Conservation (phyloP, 2,888 invertebrate species). For the Drosophila ochracea region DNA sequence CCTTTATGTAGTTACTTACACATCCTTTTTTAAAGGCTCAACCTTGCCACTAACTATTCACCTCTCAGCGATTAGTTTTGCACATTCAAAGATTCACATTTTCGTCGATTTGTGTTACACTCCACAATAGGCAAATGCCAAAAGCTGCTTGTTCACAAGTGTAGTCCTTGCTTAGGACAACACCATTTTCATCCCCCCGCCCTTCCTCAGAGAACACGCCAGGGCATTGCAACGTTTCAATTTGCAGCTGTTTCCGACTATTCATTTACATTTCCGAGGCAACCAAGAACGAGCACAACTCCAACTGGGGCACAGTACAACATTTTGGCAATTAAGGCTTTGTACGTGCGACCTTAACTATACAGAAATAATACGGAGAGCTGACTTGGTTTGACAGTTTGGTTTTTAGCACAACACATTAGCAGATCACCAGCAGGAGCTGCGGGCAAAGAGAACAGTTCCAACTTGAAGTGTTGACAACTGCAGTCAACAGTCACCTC, state of each 20-base stretch:
- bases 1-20: background rate
- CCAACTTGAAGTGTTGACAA: conserved; percentile 38
- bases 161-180: conserved; percentile 45
- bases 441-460: conserved; percentile 3
- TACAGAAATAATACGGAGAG: conserved; percentile 21
- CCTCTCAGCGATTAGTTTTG: conserved; percentile 21
- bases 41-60: conserved; percentile 17
- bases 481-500: conserved; percentile 25
- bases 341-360: conserved; percentile 24
- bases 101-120: conserved; percentile 4
- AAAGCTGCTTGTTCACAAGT: conserved; percentile 70
- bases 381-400: conserved; percentile 20
- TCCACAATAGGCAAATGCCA: conserved; percentile 43
- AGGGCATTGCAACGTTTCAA: conserved; percentile 54
- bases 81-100: conserved; percentile 18
- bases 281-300: conserved; percentile 3
- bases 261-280: conserved; percentile 69
- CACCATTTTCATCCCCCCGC: conserved; percentile 6
- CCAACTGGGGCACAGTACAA: conserved; percentile 3
- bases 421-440: conserved; percentile 31
- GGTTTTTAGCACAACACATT: conserved; percentile 45
- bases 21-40: conserved; percentile 34
- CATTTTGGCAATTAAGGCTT: conserved; percentile 47
- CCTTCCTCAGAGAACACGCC: conserved; percentile 32
- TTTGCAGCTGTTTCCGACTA: conserved; percentile 54